Base-by-base conservation (phyloP, 2,797 vertebrate species). In the Emydoidea blandingii region DNA sequence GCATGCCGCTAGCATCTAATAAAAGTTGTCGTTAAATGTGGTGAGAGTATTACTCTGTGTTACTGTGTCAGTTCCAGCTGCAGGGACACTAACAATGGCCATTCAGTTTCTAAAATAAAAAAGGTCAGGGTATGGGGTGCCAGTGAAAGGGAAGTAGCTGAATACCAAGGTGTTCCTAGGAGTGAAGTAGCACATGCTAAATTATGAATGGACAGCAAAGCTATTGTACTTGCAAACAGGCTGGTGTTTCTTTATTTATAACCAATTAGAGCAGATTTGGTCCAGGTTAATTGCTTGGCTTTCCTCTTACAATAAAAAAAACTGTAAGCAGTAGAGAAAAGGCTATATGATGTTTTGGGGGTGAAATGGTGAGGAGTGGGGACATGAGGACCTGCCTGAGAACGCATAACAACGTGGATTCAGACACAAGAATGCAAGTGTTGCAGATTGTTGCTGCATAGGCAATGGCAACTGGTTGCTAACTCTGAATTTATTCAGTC, bases 401-500 rank as follows among this genome's bases (percentile, higher is more conserved):
- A 59, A 65, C 88, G 83, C 68, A 23, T 57, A 86, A 72, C 54
- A 62, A 18, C 47, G 37, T 29, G 81, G 50, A 65, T 18, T 41
- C 59, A 72, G 56, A 87, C 19, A 25, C 79, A 76, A 82, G 50
- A 79, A 37, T 78, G 41, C 19, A 62, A 72, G 49, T 29, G 2
- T 47, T 54, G 37, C 23, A 49, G 74, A 56, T 91, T 78, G 72
- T 25, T 72, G 65, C 1, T 25, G 57, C 90, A 85, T 56, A 87
- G 90, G 91, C 83, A 90, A 89, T 84, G 89, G 87, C 88, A 86
- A 81, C 82, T 93, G 72, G 79, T 88, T 91, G 92, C 86, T 95
- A 92, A 96, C 92, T 95, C 95, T 94, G 37, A 94, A 83, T 96
- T 83, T 91, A 80, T 90, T 94, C 83, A 85, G 76, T 74, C 79